A percentile compares a stretch with the other conserved stretches of the same genome.
Conservation (phyloP, 2,888 invertebrate species). For the Pedicia rivosa region DNA sequence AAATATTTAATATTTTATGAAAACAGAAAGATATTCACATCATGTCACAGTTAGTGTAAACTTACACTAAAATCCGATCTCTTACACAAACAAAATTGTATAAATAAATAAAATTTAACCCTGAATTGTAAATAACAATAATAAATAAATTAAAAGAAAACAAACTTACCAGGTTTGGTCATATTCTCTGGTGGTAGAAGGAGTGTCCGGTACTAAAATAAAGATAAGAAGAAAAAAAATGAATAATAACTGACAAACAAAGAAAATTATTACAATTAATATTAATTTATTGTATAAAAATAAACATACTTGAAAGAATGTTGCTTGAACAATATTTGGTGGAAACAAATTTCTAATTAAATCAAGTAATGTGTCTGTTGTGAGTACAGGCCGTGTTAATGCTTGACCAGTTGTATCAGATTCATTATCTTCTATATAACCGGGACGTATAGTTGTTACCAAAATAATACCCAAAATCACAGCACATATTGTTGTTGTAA, state of each 20-base stretch:
- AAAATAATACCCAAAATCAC: constrained; percentile 83
- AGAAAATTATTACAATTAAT: too few relatives aligned
- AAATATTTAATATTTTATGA: too few relatives aligned
- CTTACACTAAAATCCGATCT: too few relatives aligned
- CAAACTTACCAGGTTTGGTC: constrained; percentile 20
- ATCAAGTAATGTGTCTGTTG: constrained; percentile 84
- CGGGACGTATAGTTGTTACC: constrained; percentile 78
- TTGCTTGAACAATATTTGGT: constrained; percentile 77
- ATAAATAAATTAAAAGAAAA: neutral
- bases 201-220: constrained; percentile 39
- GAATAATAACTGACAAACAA: neutral
- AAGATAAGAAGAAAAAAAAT: constrained; percentile 6
- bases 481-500: constrained; percentile 80
- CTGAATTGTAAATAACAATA: too few relatives aligned
- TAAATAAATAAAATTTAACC: too few relatives aligned
- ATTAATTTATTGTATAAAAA: neutral
- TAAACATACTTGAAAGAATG: constrained; percentile 55
- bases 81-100: too few relatives aligned
- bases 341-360: constrained; percentile 85
- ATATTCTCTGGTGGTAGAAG: constrained; percentile 28
- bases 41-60: too few relatives aligned
- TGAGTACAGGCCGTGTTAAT: constrained; percentile 46
- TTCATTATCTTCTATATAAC: constrained; percentile 35
- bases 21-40: too few relatives aligned
- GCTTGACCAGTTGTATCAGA: constrained; percentile 32